These are phyloP conservation scores for Sebastes dallii DNA, from an alignment of 2,797 vertebrate species.

Conservation along the genomic window DNA sequence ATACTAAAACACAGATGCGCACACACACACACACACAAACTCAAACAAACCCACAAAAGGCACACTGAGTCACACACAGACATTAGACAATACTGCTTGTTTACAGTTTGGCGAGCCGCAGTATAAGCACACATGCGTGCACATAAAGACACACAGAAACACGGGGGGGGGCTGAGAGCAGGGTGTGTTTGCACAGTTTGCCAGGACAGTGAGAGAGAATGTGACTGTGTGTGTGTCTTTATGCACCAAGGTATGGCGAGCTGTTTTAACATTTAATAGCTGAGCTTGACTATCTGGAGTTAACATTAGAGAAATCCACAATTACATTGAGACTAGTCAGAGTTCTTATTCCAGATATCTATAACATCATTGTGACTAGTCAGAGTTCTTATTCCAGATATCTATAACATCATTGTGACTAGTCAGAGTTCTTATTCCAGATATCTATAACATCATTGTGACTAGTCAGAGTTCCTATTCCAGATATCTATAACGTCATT, in stretches of 20 bases:
- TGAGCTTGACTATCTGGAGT: too few species aligned
- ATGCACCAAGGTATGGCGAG: conserved; percentile 35
- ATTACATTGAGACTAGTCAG: too few species aligned
- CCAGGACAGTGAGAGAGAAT: conserved; percentile 70
- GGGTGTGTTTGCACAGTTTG: conserved; percentile 81
- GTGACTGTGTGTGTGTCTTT: conserved; percentile 53
- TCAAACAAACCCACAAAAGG: conserved; percentile 82
- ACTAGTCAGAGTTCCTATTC: too few species aligned
- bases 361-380: too few species aligned
- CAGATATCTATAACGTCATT: too few species aligned
- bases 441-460: too few species aligned
- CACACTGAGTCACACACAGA: conserved; percentile 80
- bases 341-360: too few species aligned
- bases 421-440: too few species aligned
- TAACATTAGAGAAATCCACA: too few species aligned
- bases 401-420: too few species aligned
- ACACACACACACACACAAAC: conserved; percentile 77
- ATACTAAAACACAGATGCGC: conserved; percentile 83
- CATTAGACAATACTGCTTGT: conserved; percentile 85
- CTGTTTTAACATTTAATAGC: too few species aligned
- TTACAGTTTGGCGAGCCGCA: conserved; percentile 83
- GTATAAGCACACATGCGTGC: conserved; percentile 74
- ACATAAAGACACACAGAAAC: conserved; percentile 74
- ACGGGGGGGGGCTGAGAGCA: conserved; percentile 46
- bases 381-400: too few species aligned